Evolutionary conservation across 2,888 invertebrate species (phyloP).

Genomic region (Drosophila emarginata): DNA sequence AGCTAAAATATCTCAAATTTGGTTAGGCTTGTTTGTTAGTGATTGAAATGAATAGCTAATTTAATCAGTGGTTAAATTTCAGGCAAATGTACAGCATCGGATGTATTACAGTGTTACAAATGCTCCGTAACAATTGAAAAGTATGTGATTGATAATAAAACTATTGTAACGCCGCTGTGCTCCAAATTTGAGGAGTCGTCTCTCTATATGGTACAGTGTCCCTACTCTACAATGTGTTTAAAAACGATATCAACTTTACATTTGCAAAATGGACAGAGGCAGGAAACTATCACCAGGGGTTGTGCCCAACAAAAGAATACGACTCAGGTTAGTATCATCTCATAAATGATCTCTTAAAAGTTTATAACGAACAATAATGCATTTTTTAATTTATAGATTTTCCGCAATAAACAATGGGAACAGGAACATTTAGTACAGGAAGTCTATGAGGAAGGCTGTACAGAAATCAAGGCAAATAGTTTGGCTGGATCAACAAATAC

Average conservation of each 20-base stretch:
- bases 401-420: conserved; percentile 86
- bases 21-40: neutral
- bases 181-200: conserved; percentile 89
- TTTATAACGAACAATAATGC: neutral
- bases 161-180: conserved; percentile 87
- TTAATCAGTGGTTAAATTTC: conserved; percentile 32
- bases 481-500: conserved; percentile 74
- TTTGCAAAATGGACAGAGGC: conserved; percentile 85
- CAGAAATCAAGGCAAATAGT: conserved; percentile 86
- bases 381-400: conserved; percentile 82
- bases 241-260: conserved; percentile 88
- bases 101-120: conserved; percentile 86
- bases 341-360: neutral
- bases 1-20: neutral
- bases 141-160: conserved; percentile 82
- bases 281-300: conserved; percentile 84
- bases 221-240: conserved; percentile 92
- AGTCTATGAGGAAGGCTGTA: conserved; percentile 89
- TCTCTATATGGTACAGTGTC: conserved; percentile 89
- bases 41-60: neutral
- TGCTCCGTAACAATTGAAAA: conserved; percentile 86
- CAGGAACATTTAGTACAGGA: conserved; percentile 86
- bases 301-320: conserved; percentile 90
- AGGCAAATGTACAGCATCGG: conserved; percentile 83
- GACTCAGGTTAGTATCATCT: conserved; percentile 73